Evolutionary conservation across 2,797 vertebrate species (phyloP).

Genomic region (Hippocampus kuda): DNA sequence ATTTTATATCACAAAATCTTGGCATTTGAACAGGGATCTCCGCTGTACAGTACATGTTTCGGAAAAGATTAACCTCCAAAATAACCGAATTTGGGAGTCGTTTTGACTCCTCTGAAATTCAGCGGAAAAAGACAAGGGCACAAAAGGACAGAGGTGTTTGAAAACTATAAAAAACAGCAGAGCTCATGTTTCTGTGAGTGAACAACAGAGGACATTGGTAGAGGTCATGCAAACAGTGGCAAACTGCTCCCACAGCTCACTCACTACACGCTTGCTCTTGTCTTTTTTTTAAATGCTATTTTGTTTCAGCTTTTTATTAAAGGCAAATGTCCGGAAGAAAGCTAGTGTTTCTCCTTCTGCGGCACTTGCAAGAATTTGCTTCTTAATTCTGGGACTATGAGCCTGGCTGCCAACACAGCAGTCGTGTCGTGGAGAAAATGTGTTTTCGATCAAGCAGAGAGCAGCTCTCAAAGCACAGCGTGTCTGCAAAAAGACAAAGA

Average conservation of each 20-base stretch:
- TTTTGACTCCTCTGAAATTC: not conserved
- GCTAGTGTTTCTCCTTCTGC: constrained; percentile 23
- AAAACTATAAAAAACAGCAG: not conserved
- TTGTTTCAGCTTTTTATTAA: not conserved
- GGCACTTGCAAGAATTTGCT: constrained; percentile 23
- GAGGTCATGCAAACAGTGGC: constrained; percentile 4
- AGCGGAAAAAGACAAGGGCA: not conserved
- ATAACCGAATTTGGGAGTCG: not conserved
- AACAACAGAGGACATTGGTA: constrained; percentile 3
- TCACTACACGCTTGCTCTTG: not conserved
- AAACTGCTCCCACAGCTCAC: not conserved
- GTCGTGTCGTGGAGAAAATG: constrained; percentile 40
- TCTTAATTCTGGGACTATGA: constrained; percentile 29
- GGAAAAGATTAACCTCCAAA: not conserved
- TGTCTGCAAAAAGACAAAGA: constrained; percentile 28
- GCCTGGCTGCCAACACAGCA: constrained; percentile 33
- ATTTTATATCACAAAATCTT: not conserved
- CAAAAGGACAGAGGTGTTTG: not conserved
- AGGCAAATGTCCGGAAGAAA: constrained; percentile 25
- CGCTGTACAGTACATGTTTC: not conserved
- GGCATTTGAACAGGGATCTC: too few relatives aligned
- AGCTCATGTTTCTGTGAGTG: constrained; percentile 1
- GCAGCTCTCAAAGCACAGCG: constrained; percentile 28
- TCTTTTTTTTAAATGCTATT: not conserved
- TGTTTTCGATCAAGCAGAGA: constrained; percentile 56